Evolutionary conservation across 2,888 invertebrate genomes (phyloP), one percentile per base, ranked within the genome.

Genomic region (Thyatira batis): DNA sequence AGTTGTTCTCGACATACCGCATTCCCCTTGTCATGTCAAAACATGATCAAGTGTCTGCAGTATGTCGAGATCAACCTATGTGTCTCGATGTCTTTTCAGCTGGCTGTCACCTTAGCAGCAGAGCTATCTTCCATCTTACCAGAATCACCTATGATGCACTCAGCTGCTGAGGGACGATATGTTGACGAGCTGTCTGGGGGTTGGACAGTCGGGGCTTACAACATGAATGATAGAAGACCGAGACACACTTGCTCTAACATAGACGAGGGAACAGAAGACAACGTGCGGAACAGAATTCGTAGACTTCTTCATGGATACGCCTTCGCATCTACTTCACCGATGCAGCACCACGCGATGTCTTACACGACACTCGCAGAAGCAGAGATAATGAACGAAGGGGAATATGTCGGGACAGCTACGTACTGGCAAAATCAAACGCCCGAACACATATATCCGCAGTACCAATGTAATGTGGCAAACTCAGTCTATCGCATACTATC

Each of bases 381-480:
- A 9, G 28, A 5, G 9, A 9, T 28, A 9, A 28, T 28, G 9
- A 5, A 28, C 5, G 6, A 28, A 28, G 28, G 9, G 9, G 28
- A 28, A 9, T 28, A 28, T 28, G 28, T 28, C 28, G 28, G 28
- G 9, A 28, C 28, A 5, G 28, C 28, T 8, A 28, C 28, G 6
- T 28, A 28, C 28, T 28, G 28, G 28, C 28, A 28, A 28, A 28
- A 28, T 9, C 28, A 28, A 28, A 28, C 28, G 6, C 28, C 28
- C 5, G 28, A 28, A 5, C 28, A 28, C 9, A 9, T 28, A 9
- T 9, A 28, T 9, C 28, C 28, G 6, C 28, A 56, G 20, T 56
- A 56, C 28, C 56, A 56, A 11, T 56, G 56, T 17, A 56, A 53
- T 23, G 27, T 27, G 3, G 53, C 56, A 0, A 56, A 56, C 21